Evolutionary conservation across 2,113 vertebrate species (phyloP), one percentile per base, ranked within the genome.

Genomic region (Petrocephalus zakoni): DNA sequence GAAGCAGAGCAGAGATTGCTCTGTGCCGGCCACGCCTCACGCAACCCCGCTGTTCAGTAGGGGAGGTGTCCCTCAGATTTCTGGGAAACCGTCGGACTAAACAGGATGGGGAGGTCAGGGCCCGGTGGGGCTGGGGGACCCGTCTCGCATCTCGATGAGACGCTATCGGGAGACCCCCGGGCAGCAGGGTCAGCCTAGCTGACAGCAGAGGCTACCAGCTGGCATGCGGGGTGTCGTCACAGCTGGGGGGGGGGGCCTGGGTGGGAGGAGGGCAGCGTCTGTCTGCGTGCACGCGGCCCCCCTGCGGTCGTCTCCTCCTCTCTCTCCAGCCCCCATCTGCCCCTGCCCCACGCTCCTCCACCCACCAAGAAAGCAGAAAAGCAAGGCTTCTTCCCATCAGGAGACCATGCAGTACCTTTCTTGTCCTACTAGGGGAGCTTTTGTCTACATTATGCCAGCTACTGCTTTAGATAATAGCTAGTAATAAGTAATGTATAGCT

Each of bases 181-280:
- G 88, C 91, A 87, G 75, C 90, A 90, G 92, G 93, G 93, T 94
- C 94, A 94, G 94, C 93, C 92, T 93, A 92, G 91, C 94, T 92
- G 93, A 93, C 93, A 93, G 88, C 90, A 91, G 91, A 91, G 92
- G 94, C 92, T 93, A 91, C 94, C 91, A 90, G 90, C 90, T 88
- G 75, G 78, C 90, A 64, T 86, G 90, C 64, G 87, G 91, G 91
- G 89, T 89, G 92, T 92, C 94, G 90, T 91, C 85, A 87, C 92
- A 89, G 88, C 88, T 78, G 90, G 91, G 88, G 83, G 9, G 29
- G 3, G 0, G 17, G 5, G 29, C 4, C 68, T 2, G 1, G 10
- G 13, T 1, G 5, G 15, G 17, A 78, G 34, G n/a, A 42, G 72
- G 0, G 6, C 0, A 1, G 15, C 72, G 5, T 5, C 34, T 8